Conservation (phyloP, 64 coral and sea anemone genomes). For the Acropora tenuis region DNA sequence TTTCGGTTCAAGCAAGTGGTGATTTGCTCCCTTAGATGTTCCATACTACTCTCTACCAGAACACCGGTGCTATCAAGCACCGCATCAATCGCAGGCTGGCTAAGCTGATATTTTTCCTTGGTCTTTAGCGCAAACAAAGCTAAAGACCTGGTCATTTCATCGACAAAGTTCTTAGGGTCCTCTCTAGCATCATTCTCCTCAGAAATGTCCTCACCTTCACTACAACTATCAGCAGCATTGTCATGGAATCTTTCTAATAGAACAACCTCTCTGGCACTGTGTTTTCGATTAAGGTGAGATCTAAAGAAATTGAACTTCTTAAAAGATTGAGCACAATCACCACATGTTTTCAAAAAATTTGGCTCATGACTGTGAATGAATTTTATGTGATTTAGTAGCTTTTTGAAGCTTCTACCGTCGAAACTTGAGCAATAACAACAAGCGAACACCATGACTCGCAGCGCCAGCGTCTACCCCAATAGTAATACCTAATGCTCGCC, state of each 20-base stretch:
- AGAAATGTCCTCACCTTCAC: neutral
- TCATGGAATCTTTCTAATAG: neutral
- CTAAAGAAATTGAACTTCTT: slow-evolving; percentile 67
- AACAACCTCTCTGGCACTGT: neutral
- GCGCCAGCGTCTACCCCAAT: neutral
- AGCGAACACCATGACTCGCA: neutral
- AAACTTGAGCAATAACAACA: neutral
- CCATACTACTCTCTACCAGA: slow-evolving; percentile 43
- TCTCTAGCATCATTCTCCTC: slow-evolving; percentile 10
- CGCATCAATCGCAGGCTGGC: slow-evolving; percentile 45
- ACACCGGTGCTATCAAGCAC: slow-evolving; percentile 51
- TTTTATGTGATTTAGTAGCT: slow-evolving; percentile 48
- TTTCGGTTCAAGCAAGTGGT: slow-evolving; percentile 29
- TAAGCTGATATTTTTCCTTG: slow-evolving; percentile 64
- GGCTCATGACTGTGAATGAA: slow-evolving; percentile 75
- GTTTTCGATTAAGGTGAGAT: slow-evolving; percentile 60
- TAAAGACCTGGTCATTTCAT: slow-evolving; percentile 56
- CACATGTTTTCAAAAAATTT: slow-evolving; percentile 63
- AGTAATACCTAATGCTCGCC: neutral
- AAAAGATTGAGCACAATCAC: slow-evolving; percentile 68
- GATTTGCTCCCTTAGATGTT: slow-evolving; percentile 28
- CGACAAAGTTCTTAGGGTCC: slow-evolving; percentile 8
- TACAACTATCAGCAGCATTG: neutral
- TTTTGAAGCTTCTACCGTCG: neutral
- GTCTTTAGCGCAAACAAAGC: slow-evolving; percentile 78